phyloP scores from a whole-genome alignment of 37 sponge, comb jelly and placozoan genomes.

The Haliclona indistincta region DNA sequence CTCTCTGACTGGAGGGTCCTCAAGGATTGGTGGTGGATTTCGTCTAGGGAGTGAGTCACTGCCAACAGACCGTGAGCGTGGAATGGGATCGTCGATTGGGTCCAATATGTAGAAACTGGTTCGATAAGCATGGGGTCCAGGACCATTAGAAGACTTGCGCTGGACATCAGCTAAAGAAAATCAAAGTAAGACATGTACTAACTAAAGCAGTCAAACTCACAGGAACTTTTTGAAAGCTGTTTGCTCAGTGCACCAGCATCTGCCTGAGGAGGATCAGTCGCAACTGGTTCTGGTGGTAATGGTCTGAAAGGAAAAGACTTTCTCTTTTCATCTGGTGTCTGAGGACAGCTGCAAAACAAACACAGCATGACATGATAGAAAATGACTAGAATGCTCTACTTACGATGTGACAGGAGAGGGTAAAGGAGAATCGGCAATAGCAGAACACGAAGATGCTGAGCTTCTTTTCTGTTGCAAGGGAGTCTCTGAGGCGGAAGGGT shows the following conservation, averaged over 20 bases:
- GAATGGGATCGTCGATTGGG: not conserved
- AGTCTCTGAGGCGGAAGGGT: slow-evolving; percentile 12
- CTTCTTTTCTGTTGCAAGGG: not conserved
- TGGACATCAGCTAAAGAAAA: not conserved
- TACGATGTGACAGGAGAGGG: not conserved
- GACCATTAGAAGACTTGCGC: no score
- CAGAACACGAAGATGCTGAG: no score
- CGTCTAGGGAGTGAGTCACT: no score
- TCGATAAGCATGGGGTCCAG: no score
- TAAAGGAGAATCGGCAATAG: slow-evolving; percentile 1
- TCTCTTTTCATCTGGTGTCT: not conserved
- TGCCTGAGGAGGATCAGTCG: not conserved
- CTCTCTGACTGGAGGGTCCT: no score
- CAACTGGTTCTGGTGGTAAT: not conserved
- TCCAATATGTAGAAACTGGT: not conserved
- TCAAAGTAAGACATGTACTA: not conserved
- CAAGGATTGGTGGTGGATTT: no score
- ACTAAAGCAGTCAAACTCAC: not conserved
- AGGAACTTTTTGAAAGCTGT: not conserved
- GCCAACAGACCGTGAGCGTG: not conserved
- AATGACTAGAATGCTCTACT: not conserved
- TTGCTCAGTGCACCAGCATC: not conserved
- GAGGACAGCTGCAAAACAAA: not conserved
- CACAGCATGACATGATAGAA: not conserved
- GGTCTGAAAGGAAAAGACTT: slow-evolving; percentile 3